These are phyloP conservation scores for Vicugna pacos DNA, from an alignment of 2,113 vertebrate genomes.

Conservation along the genomic window DNA sequence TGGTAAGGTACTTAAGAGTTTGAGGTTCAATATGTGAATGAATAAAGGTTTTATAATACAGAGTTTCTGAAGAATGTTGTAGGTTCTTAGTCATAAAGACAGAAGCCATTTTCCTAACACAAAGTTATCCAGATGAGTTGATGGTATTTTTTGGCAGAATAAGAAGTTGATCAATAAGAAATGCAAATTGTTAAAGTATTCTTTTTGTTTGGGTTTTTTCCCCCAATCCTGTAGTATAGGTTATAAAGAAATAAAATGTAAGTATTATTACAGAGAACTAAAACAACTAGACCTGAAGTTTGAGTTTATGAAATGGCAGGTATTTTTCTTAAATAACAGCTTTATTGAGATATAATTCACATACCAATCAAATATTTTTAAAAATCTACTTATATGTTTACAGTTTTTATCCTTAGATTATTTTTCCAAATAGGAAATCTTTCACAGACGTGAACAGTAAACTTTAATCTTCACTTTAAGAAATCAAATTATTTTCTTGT, in stretches of 20 bases:
- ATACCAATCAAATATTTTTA: constrained; percentile 15
- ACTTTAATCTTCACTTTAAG: constrained; percentile 25
- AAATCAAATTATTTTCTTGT: constrained; percentile 40
- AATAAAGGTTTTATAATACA: constrained; percentile 54
- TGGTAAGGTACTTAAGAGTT: constrained; percentile 39
- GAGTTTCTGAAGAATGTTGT: constrained; percentile 9
- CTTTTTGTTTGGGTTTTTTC: background rate
- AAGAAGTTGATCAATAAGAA: constrained; percentile 47
- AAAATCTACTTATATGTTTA: background rate
- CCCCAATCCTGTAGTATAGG: background rate
- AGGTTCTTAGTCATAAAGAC: constrained; percentile 28
- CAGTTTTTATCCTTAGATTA: constrained; percentile 48
- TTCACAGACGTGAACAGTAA: constrained; percentile 22
- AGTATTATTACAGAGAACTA: constrained; percentile 41
- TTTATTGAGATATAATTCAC: constrained; percentile 9
- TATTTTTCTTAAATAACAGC: constrained; percentile 24
- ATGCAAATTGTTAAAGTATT: constrained; percentile 5
- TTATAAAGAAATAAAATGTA: constrained; percentile 55
- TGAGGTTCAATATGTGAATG: constrained; percentile 1
- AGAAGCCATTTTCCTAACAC: constrained; percentile 24
- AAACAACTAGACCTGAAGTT: constrained; percentile 20
- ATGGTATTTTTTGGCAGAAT: constrained; percentile 22
- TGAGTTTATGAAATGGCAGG: background rate
- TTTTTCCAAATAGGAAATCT: constrained; percentile 8
- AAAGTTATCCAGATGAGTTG: constrained; percentile 32